Conservation (phyloP, 2,113 vertebrate genomes). For the Macroglossus sobrinus region DNA sequence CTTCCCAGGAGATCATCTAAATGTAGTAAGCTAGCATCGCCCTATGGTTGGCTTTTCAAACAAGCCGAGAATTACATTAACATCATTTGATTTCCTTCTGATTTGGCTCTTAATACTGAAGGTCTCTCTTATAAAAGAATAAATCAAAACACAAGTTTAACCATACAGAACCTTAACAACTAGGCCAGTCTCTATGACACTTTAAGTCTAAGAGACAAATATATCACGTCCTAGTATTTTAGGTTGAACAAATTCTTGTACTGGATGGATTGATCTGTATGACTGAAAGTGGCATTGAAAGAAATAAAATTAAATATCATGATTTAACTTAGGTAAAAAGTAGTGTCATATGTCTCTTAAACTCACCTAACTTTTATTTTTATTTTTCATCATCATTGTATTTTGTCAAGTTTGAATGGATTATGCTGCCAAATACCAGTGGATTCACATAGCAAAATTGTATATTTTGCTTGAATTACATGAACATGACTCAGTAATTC, state of each 20-base stretch:
- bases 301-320: not conserved
- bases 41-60: not conserved
- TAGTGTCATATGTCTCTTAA: not conserved
- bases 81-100: not conserved
- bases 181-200: not conserved
- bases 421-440: not conserved
- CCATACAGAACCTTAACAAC: not conserved
- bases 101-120: not conserved
- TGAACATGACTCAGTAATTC: not conserved
- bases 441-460: not conserved
- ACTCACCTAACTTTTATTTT: not conserved
- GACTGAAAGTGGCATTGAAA: not conserved
- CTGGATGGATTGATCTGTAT: not conserved
- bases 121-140: not conserved
- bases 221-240: not conserved
- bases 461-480: not conserved
- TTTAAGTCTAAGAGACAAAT: not conserved
- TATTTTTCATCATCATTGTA: not conserved
- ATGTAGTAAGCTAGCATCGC: not conserved
- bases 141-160: not conserved
- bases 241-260: not conserved
- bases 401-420: not conserved
- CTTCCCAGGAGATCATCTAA: not conserved
- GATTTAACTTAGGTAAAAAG: not conserved
- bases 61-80: not conserved